Base-by-base conservation (phyloP, 2,888 invertebrate species). In the Gerris lacustris region DNA sequence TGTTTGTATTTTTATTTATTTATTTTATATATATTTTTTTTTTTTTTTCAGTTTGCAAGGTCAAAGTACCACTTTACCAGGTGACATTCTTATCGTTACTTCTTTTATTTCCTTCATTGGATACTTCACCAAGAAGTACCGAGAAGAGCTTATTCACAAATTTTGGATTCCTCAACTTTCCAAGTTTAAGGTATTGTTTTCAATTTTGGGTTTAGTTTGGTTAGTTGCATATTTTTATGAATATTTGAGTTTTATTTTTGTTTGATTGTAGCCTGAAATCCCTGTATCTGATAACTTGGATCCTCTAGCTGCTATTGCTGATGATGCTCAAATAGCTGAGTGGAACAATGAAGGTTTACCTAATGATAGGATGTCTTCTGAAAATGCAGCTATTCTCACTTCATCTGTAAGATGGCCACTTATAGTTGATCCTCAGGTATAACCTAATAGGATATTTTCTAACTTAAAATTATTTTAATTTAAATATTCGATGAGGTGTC, bases 301-400 rank as follows among this genome's bases (percentile, higher is more conserved):
- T 80, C 91, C 92, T 0, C 82, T 96, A 70, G 81, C 87, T n/a
- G 85, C 96, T 82, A 82, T 96, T 74, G 93, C 94, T 6, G 95
- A 96, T 78, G 95, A 94, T 80, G 95, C 96, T 0, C 89, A 90
- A 80, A 87, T 96, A 72, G 96, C 96, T 0, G 84, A 86, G 70
- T 97, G 96, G 96, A 95, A 96, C 79, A 96, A 96, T 79, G 93
- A 94, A 80, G 95, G 87, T 72, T 81, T 97, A 67, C 96, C 96
- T 6, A 90, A 89, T 69, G 96, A 96, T 80, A 84, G 90, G 68
- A 96, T 96, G 94, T 96, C 96, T 6, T 86, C 93, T 0, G 96
- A 96, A 81, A 96, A 96, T 80, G 96, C 96, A 6, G 92, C 92
- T 18, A 95, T 96, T 76, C 84, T 96, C 69, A 88, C 89, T 18